A percentile compares a stretch with the other conserved stretches of the same genome.
phyloP scores from a whole-genome alignment of 1,140 invertebrate genomes.

The Ostrea denselamellosa region DNA sequence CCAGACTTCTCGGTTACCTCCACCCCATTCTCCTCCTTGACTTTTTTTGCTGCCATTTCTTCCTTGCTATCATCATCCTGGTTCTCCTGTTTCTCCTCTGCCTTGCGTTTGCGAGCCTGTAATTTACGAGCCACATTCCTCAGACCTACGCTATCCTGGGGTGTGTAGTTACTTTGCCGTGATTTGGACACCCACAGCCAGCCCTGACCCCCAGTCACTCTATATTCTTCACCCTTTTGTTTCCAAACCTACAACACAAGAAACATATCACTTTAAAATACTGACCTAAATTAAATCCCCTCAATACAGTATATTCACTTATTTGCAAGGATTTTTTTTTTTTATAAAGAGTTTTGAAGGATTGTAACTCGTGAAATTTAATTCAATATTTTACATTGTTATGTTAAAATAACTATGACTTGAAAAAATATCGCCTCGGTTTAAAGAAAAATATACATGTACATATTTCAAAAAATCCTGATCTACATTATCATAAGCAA shows the following conservation, averaged over 20 bases:
- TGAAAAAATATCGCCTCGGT: too few relatives aligned
- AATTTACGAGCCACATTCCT: slow-evolving; percentile 69
- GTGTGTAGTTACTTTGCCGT: slow-evolving; percentile 57
- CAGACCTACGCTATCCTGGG: slow-evolving; percentile 74
- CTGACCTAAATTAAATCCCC: too few relatives aligned
- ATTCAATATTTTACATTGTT: too few relatives aligned
- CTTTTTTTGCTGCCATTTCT: slow-evolving; percentile 50
- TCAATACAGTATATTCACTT: background rate
- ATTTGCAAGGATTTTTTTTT: background rate
- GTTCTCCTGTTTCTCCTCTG: slow-evolving; percentile 48
- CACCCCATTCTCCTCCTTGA: slow-evolving; percentile 32
- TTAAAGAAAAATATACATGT: background rate
- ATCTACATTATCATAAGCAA: background rate
- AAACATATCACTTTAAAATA: too few relatives aligned
- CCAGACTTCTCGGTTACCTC: background rate
- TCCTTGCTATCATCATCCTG: slow-evolving; percentile 44
- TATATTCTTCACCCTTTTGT: slow-evolving; percentile 98
- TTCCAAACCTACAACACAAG: slow-evolving; percentile 84
- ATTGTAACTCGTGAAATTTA: too few relatives aligned
- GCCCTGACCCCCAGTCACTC: slow-evolving; percentile 95
- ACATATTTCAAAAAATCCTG: background rate
- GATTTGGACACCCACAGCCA: slow-evolving; percentile 92
- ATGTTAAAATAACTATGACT: too few relatives aligned
- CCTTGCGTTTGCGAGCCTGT: slow-evolving; percentile 62
- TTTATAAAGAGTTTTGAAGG: too few relatives aligned